Evolutionary conservation across 2,113 vertebrate species (phyloP).

Genomic region (Psammodynastes pulverulentus): DNA sequence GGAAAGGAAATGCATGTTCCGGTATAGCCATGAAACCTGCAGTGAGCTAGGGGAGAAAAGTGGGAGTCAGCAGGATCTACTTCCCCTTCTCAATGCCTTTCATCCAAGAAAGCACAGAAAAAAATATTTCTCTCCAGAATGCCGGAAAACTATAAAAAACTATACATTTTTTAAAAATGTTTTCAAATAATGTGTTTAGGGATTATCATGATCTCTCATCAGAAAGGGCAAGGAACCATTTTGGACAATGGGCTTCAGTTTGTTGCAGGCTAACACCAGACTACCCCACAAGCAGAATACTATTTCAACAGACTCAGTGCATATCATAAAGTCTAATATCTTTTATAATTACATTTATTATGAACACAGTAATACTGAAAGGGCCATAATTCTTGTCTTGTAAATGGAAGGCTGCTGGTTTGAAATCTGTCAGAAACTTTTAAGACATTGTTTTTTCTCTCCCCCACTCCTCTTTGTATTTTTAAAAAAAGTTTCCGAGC

Average conservation of each 20-base stretch:
- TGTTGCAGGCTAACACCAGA: neutral
- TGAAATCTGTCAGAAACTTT: neutral
- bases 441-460: neutral
- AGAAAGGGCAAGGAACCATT: neutral
- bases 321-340: neutral
- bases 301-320: neutral
- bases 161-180: neutral
- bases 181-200: neutral
- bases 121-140: neutral
- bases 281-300: neutral
- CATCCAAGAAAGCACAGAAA: neutral
- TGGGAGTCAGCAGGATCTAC: neutral
- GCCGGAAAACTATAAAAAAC: neutral
- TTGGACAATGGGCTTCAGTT: neutral
- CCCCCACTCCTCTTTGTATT: neutral
- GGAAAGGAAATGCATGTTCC: neutral
- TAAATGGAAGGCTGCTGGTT: neutral
- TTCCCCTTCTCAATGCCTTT: neutral
- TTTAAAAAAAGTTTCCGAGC: neutral
- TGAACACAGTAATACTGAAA: neutral
- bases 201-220: neutral
- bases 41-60: neutral
- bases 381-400: neutral
- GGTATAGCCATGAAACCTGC: neutral
- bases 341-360: neutral